Evolutionary conservation across 2,888 invertebrate genomes (phyloP).

Genomic region (Agrilus cyanescens): DNA sequence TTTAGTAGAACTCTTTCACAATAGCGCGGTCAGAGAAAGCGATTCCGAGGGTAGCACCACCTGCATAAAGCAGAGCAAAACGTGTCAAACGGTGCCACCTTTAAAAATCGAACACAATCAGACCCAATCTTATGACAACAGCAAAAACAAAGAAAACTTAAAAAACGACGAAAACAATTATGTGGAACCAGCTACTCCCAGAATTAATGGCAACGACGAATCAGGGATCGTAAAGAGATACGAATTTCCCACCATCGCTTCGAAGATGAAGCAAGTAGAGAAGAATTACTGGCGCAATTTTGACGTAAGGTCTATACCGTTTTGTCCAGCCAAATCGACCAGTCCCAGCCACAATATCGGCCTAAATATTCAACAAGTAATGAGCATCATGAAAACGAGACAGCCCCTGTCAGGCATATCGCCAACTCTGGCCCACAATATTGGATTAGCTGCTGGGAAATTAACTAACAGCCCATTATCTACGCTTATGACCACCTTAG

Average conservation of each 20-base stretch:
- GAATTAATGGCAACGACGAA: slow-evolving; percentile 14
- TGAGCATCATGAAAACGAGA: slow-evolving; percentile 29
- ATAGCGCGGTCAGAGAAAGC: slow-evolving; percentile 27
- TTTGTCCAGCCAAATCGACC: slow-evolving; percentile 48
- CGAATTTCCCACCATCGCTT: slow-evolving; percentile 53
- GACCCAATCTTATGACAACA: too few species aligned
- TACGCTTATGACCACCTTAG: slow-evolving; percentile 27
- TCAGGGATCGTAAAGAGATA: slow-evolving; percentile 33
- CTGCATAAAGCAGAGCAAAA: background rate
- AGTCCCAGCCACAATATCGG: slow-evolving; percentile 53
- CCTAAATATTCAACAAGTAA: slow-evolving; percentile 49
- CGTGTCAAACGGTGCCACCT: background rate
- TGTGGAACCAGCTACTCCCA: slow-evolving; percentile 19
- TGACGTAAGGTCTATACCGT: slow-evolving; percentile 45
- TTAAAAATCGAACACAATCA: background rate
- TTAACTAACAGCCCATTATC: slow-evolving; percentile 26
- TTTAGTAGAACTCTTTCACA: slow-evolving; percentile 34
- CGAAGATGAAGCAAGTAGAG: slow-evolving; percentile 50
- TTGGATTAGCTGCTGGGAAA: slow-evolving; percentile 32
- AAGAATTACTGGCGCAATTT: slow-evolving; percentile 38
- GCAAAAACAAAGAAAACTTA: too few species aligned
- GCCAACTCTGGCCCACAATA: slow-evolving; percentile 35
- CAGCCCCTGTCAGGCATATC: slow-evolving; percentile 31
- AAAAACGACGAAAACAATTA: slow-evolving; percentile 7
- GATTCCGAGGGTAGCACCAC: slow-evolving; percentile 27